These are phyloP conservation scores for Atrichornis clamosus DNA, from an alignment of 2,113 vertebrate species.

Conservation along the genomic window DNA sequence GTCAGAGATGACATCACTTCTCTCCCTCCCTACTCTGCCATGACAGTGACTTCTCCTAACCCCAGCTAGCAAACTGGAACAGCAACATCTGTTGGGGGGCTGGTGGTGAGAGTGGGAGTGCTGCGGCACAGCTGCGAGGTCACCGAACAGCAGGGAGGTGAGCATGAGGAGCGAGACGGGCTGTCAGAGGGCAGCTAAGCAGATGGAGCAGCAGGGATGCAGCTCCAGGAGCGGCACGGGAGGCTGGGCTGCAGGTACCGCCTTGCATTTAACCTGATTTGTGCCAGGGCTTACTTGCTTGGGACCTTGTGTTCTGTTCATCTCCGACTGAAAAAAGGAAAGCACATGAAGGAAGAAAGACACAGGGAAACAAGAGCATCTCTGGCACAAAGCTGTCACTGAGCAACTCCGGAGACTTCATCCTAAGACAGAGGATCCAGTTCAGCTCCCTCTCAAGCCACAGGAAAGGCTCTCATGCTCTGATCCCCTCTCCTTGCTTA, in stretches of 20 bases:
- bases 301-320: fast-evolving
- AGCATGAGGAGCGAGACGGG: fast-evolving
- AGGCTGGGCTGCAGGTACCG: fast-evolving
- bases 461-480: background rate
- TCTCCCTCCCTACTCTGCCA: background rate
- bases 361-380: background rate
- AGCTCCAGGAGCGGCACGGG: fast-evolving
- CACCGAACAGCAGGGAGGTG: background rate
- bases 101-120: fast-evolving
- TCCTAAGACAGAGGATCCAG: background rate
- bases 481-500: background rate
- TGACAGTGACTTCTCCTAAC: background rate
- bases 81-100: background rate
- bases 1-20: background rate
- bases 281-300: background rate
- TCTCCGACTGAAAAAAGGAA: background rate
- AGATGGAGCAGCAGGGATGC: background rate
- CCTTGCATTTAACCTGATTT: background rate
- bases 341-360: background rate
- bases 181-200: background rate
- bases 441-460: background rate
- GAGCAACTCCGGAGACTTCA: background rate
- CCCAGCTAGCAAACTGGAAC: background rate
- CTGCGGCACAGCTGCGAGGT: fast-evolving
- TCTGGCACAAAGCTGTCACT: background rate